phyloP scores from a whole-genome alignment of 1,140 invertebrate genomes.

The Microplitis demolitor region DNA sequence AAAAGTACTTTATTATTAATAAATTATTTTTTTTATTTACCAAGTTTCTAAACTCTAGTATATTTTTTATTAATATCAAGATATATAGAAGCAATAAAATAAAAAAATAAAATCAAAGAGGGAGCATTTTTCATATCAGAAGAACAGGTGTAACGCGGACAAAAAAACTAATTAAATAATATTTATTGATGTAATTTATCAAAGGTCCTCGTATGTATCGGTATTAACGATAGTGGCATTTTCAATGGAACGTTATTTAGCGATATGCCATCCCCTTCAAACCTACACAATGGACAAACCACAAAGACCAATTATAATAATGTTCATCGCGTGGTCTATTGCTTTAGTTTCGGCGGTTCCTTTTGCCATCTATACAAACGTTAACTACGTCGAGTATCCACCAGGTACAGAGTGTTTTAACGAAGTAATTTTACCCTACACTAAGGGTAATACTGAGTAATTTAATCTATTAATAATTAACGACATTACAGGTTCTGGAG shows the following conservation, averaged over 20 bases:
- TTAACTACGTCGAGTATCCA: slow-evolving; percentile 75
- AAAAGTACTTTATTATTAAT: no score
- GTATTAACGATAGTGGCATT: slow-evolving; percentile 90
- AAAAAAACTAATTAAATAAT: background rate
- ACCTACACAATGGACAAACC: slow-evolving; percentile 80
- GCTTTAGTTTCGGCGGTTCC: slow-evolving; percentile 79
- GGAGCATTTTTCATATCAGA: no score
- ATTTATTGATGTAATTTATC: slow-evolving; percentile 28
- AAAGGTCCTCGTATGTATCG: slow-evolving; percentile 84
- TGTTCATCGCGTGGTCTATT: slow-evolving; percentile 78
- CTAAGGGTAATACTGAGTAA: no score
- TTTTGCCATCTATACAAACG: slow-evolving; percentile 72
- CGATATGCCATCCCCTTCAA: slow-evolving; percentile 88
- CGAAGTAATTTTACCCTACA: no score
- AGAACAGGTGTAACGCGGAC: no score
- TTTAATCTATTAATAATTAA: no score
- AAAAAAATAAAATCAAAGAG: no score
- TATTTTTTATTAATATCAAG: no score
- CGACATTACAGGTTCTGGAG: slow-evolving; percentile 44
- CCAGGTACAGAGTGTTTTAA: slow-evolving; percentile 59
- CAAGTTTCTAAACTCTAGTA: no score
- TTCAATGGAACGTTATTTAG: slow-evolving; percentile 85
- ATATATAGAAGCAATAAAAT: no score
- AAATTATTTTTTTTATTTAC: no score
- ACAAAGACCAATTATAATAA: slow-evolving; percentile 79